Evolutionary conservation across 2,113 vertebrate genomes (phyloP), one percentile per base, ranked within the genome.

Genomic region (Talpa occidentalis): DNA sequence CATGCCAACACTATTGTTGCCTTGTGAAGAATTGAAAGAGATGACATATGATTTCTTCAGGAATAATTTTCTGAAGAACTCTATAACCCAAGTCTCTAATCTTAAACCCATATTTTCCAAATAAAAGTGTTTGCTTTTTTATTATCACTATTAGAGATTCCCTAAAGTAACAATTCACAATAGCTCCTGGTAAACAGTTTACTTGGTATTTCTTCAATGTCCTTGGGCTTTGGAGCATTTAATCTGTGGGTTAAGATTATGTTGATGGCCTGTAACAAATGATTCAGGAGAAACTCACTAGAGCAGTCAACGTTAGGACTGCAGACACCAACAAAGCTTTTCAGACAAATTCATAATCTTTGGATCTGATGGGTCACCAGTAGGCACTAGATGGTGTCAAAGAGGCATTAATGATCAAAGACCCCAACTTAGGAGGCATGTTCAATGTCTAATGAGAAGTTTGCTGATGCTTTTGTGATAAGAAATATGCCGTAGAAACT

Each of bases 381-480:
- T 12, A 22, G 22, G 37, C 69, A 72, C 21, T 26, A 42, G 37
- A 72, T 40, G 21, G 37, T 22, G 10, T 24, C 37, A 40, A 70
- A 40, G 99, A 99, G 97, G 99, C 99, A 11, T 98, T 99, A 85
- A 99, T 99, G 99, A 98, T 98, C 97, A 99, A 99, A 94, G 99
- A 99, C 85, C 98, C 99, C 96, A 99, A 99, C 96, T 98, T 99
- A 94, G 21, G 4, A 24, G 99, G 99, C 97, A 99, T 99, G 98
- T 99, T 99, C 97, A 99, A 98, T 17, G 16, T 52, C 49, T 17
- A 52, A 52, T 52, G 49, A 17, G 16, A 52, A 52, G 49, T 15
- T 17, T 52, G 49, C 15, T 2, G 49, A 52, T 52, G 49, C 49
- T 52, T 52, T 52, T 52, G 14, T 52, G 49, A 17, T 17, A 52